Evolutionary conservation across 2,113 vertebrate genomes (phyloP).

Genomic region (Cryptomyrus ogoouensis): DNA sequence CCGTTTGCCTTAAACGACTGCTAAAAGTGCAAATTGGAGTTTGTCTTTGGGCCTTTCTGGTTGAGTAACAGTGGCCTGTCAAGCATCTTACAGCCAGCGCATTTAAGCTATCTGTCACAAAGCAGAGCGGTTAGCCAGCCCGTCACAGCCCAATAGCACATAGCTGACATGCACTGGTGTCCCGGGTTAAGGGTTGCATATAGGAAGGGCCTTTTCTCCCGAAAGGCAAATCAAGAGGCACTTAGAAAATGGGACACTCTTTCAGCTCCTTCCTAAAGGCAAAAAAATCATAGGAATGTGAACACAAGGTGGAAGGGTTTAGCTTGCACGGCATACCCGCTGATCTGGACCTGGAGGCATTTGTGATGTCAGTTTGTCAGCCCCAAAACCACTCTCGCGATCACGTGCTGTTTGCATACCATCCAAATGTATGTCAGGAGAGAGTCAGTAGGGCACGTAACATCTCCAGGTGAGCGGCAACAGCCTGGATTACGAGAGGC

Average conservation of each 20-base stretch:
- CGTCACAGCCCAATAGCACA: background rate
- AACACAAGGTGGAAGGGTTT: conserved; percentile 48
- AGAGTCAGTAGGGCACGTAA: conserved; percentile 18
- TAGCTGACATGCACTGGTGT: background rate
- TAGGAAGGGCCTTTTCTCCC: background rate
- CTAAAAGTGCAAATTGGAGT: background rate
- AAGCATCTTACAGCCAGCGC: background rate
- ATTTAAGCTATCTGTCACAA: conserved; percentile 1
- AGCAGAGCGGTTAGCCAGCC: background rate
- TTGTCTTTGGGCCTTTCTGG: background rate
- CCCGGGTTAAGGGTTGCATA: background rate
- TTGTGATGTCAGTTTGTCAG: conserved; percentile 23
- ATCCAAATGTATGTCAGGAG: conserved; percentile 30
- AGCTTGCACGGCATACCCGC: background rate
- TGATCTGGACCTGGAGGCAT: conserved; percentile 21
- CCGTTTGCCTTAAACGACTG: background rate
- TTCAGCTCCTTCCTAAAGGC: background rate
- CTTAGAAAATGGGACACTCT: background rate
- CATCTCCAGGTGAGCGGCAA: background rate
- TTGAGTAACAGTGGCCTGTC: background rate
- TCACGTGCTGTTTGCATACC: conserved; percentile 40
- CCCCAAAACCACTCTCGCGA: conserved; percentile 35
- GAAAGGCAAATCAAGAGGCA: background rate
- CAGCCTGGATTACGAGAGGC: conserved; percentile 15
- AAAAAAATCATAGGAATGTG: conserved; percentile 51